Evolutionary conservation across 2,888 invertebrate genomes (phyloP), one percentile per base, ranked within the genome.

Genomic region (Calameuta pallipes): DNA sequence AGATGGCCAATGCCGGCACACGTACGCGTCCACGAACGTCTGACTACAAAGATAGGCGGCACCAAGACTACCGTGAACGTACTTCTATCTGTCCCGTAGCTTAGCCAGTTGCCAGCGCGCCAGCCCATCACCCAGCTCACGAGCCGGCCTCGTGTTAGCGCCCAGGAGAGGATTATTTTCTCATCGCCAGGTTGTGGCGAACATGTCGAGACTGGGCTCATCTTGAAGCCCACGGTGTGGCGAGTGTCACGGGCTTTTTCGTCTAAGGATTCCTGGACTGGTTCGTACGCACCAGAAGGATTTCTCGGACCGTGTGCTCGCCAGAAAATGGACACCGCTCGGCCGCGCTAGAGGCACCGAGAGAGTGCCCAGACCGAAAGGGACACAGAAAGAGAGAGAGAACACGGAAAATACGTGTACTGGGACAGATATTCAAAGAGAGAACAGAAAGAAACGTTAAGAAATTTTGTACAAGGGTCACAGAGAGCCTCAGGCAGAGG

Each of bases 1-100:
- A 91, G 91, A 91, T 90, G 91, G 90, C 91, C 88, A 84, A 83
- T 87, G 85, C 90, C 90, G 89, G 88, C 85, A 82, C 83, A 83
- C 81, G 76, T 82, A 74, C 80, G 80, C 80, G 82, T 80, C 79
- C 83, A 79, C 79, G 76, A 76, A 80, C 77, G 71, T 30, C 56
- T 56, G 56, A 56, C 56, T 56, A 56, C 56, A 56, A 56, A 56
- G 56, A 56, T 56, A 56, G 56, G 80, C 82, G 71, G 78, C 81
- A 81, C 82, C 77, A 80, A 77, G 78, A 78, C 75, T 71, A 71
- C 34, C 71, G 11, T 70, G 76, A 37, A 69, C 70, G 76, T 75
- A 80, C 81, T 80, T 79, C 81, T 82, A 81, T 81, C 79, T 74
- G 78, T 77, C 76, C 79, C 80, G 74, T 81, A 77, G 81, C 78